Evolutionary conservation across 2,888 invertebrate genomes (phyloP), one percentile per base, ranked within the genome.

Genomic region (Lochmaea capreae): DNA sequence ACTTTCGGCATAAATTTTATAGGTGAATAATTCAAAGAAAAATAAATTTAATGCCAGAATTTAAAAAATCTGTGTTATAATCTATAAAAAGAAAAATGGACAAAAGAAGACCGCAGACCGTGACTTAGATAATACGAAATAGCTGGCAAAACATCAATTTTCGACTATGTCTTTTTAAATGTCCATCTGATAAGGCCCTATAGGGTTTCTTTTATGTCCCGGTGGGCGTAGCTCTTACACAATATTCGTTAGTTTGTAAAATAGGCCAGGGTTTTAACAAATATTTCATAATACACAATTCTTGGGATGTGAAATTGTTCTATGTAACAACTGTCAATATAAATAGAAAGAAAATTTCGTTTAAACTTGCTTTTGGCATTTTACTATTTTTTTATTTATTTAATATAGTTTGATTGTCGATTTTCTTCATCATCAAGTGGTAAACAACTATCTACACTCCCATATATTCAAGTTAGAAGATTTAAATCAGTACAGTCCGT

Each of bases 71-170:
- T 70, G 49, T 75, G 72, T 75, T 67, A 67, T 46, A 62, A 26
- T 59, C 65, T 54, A 67, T 67, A 75, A 52, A 69, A 54, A 65
- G 26, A 39, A 43, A 62, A 46, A 26, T 10, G 49, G 67, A 67
- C 72, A 67, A 61, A 62, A 54, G 26, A 22, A 39, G 59, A 61
- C 66, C 71, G 59, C 66, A 73, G 73, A 74, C 62, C 61, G 67
- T 65, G 73, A 71, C 69, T 68, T 67, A 62, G 69, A 78, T 77
- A 75, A 71, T 72, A 71, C 67, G 73, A 79, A 81, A 82, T 81
- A 84, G 82, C 84, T 84, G 85, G 82, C 84, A 83, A 85, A 85
- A 84, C 84, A 85, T 84, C 84, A 83, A 83, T 84, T 85, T 82
- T 84, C 83, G 77, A 79, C 76, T 77, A 77, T 83, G 84, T 84